Base-by-base conservation (phyloP, 2,888 invertebrate species). In the Polia nebulosa region DNA sequence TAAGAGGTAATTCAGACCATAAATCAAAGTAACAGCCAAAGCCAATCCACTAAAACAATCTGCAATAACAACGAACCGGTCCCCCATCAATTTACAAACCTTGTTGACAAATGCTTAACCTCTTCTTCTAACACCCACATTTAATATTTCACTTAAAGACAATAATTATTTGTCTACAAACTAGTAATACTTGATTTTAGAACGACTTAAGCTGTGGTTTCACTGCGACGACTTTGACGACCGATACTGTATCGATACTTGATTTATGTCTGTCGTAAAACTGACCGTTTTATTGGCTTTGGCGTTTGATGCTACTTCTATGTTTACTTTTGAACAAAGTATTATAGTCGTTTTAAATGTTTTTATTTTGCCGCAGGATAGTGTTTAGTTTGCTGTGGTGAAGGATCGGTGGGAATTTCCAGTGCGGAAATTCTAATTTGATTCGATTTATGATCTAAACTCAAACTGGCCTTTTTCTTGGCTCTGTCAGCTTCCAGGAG, bases 181-280 rank as follows among this genome's bases (percentile, higher is more conserved):
- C 82, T 41, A 83, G 84, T 68, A 67, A 58, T 71, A 81, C 82
- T 66, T 55, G 82, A 82, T 83, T 73, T 66, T 39, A 60, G 53
- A 70, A 68, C 73, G 61, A 76, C 72, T 85, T 80, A 85, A 85
- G 77, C 81, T 78, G 82, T 76, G 78, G 81, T 86, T 86, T 83
- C 84, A 81, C 81, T 85, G 62, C 62, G 57, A 62, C 81, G 76
- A 77, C 80, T 83, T 87, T 85, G 85, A 85, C 73, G 85, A 71
- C 81, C 86, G 86, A 91, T 91, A 88, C 83, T 81, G 84, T 84
- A 88, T 91, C 92, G 89, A 93, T 91, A 81, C 85, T 87, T 94
- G 94, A 94, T 94, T 94, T 94, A 94, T 88, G 90, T 78, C 62
- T 76, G 82, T 89, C 91, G 86, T 94, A 92, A 94, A 94, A 88